Conservation (phyloP, 92 coral and sea anemone genomes). For the Phenganax marumi region DNA sequence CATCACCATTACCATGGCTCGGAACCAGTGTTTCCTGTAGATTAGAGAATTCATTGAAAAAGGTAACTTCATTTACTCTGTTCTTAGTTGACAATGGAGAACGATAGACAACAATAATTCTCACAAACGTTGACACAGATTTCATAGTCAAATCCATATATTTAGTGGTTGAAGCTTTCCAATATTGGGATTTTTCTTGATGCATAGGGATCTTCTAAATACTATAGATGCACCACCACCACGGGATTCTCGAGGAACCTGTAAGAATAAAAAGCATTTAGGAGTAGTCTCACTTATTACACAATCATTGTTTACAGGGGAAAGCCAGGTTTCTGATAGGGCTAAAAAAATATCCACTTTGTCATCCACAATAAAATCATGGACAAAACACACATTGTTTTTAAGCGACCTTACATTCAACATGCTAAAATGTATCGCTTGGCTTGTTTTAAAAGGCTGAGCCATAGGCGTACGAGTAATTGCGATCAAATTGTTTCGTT, state of each 20-base stretch:
- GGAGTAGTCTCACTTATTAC: conserved; percentile 10
- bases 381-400: not conserved
- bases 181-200: not conserved
- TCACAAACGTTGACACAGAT: not conserved
- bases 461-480: not conserved
- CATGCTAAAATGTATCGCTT: not conserved
- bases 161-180: not conserved
- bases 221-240: conserved; percentile 11
- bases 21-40: not conserved
- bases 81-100: not conserved
- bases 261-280: not conserved
- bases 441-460: conserved; percentile 1
- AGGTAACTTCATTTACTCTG: conserved; percentile 1
- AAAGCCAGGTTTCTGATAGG: conserved; percentile 19
- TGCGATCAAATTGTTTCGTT: not conserved
- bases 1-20: too few relatives aligned
- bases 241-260: not conserved
- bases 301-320: not conserved
- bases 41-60: conserved; percentile 3
- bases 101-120: not conserved
- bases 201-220: not conserved
- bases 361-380: not conserved
- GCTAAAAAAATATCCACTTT: too few relatives aligned
- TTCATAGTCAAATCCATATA: conserved; percentile 5
- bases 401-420: not conserved